A percentile compares a stretch with the other conserved stretches of the same genome.
phyloP scores from a whole-genome alignment of 2,888 invertebrate species.

The Drosophila koepferae region DNA sequence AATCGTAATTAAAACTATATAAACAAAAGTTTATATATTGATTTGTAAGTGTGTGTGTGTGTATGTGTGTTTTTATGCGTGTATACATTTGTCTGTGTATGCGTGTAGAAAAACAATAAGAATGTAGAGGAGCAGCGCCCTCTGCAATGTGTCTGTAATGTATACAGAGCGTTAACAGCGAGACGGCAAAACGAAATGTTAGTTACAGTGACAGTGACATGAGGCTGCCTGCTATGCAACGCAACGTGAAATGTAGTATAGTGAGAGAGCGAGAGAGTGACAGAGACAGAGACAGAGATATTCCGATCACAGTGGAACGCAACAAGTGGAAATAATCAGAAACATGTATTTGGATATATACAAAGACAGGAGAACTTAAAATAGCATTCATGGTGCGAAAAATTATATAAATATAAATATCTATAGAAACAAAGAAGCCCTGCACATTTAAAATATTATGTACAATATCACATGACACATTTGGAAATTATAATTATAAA shows the following conservation, averaged over 20 bases:
- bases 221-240: slow-evolving; percentile 51
- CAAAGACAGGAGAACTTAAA: slow-evolving; percentile 26
- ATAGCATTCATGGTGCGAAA: slow-evolving; percentile 42
- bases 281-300: slow-evolving; percentile 12
- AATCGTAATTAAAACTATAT: slow-evolving; percentile 70
- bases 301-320: slow-evolving; percentile 22
- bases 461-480: slow-evolving; percentile 41
- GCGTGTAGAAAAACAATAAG: slow-evolving; percentile 52
- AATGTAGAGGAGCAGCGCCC: slow-evolving; percentile 28
- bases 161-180: slow-evolving; percentile 47
- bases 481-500: slow-evolving; percentile 15
- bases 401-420: slow-evolving; percentile 11
- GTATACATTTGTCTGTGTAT: slow-evolving; percentile 32
- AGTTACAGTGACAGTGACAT: slow-evolving; percentile 66
- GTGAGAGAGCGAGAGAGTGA: slow-evolving; percentile 12
- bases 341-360: slow-evolving; percentile 31
- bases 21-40: slow-evolving; percentile 28
- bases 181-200: slow-evolving; percentile 44
- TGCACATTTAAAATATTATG: slow-evolving; percentile 39
- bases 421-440: slow-evolving; percentile 34
- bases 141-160: slow-evolving; percentile 30
- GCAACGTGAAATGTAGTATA: slow-evolving; percentile 11
- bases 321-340: slow-evolving; percentile 21
- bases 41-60: slow-evolving; percentile 25
- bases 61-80: slow-evolving; percentile 6